Percentiles rank a stretch among this genome's conserved stretches.
Evolutionary conservation across 2,113 vertebrate species (phyloP).

Genomic region (Microcebus griseorufus): DNA sequence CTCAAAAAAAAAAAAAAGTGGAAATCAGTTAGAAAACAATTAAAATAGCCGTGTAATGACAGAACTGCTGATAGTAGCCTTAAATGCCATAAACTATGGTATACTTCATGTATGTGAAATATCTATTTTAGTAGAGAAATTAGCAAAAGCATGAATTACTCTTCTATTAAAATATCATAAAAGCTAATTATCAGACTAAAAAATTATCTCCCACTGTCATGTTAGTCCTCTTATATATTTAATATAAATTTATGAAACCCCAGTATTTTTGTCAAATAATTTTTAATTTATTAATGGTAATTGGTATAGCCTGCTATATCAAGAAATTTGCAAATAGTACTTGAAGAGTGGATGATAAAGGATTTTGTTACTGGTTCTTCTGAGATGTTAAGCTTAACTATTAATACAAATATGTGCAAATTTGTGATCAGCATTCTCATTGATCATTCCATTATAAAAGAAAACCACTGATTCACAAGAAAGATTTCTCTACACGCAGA

Average conservation of each 20-base stretch:
- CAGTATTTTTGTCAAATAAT: constrained; percentile 21
- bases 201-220: background rate
- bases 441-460: background rate
- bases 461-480: background rate
- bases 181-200: background rate
- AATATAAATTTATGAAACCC: background rate
- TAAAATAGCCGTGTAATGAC: background rate
- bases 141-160: background rate
- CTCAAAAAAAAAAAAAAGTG: background rate
- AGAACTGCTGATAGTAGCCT: background rate
- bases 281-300: constrained; percentile 7
- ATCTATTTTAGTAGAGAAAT: constrained; percentile 1
- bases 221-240: background rate
- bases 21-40: constrained; percentile 3
- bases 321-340: constrained; percentile 4
- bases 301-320: background rate
- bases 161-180: background rate
- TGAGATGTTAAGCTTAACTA: background rate
- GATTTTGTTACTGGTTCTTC: constrained; percentile 4
- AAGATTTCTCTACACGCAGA: background rate
- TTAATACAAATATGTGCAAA: background rate
- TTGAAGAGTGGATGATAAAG: background rate
- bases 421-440: background rate
- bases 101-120: background rate
- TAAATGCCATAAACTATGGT: background rate